Conservation (phyloP, 2,113 vertebrate genomes). For the Narcine bancroftii region DNA sequence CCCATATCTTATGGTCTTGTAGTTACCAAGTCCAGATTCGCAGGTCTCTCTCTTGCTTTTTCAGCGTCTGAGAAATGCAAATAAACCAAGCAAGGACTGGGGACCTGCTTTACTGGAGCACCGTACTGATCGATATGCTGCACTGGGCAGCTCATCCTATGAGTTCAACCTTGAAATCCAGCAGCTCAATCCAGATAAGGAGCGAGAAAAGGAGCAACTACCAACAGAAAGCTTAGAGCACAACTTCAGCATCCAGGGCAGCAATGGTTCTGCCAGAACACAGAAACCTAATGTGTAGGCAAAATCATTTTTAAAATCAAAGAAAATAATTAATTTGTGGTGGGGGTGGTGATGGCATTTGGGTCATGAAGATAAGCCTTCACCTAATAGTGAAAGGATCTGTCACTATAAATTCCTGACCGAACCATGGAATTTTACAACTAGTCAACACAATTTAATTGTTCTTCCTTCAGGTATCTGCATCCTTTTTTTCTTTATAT, state of each 20-base stretch:
- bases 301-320: conserved; percentile 27
- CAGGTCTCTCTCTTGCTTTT: conserved; percentile 20
- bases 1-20: too few species aligned
- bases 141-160: conserved; percentile 48
- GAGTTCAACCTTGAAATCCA: conserved; percentile 73
- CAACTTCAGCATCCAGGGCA: conserved; percentile 72
- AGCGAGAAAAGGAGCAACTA: conserved; percentile 49
- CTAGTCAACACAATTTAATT: conserved; percentile 34
- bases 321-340: conserved; percentile 21
- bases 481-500: conserved; percentile 2
- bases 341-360: not conserved
- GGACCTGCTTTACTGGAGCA: conserved; percentile 84
- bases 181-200: conserved; percentile 73
- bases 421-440: conserved; percentile 32
- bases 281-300: conserved; percentile 75
- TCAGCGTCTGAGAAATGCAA: conserved; percentile 85
- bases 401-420: not conserved
- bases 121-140: conserved; percentile 81
- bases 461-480: conserved; percentile 11
- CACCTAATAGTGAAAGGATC: not conserved
- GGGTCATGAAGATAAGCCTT: not conserved
- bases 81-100: conserved; percentile 79
- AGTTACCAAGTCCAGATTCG: not conserved
- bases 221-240: conserved; percentile 55
- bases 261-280: conserved; percentile 82